Base-by-base conservation (phyloP, 1,140 invertebrate genomes). In the Brachionus plicatilis region DNA sequence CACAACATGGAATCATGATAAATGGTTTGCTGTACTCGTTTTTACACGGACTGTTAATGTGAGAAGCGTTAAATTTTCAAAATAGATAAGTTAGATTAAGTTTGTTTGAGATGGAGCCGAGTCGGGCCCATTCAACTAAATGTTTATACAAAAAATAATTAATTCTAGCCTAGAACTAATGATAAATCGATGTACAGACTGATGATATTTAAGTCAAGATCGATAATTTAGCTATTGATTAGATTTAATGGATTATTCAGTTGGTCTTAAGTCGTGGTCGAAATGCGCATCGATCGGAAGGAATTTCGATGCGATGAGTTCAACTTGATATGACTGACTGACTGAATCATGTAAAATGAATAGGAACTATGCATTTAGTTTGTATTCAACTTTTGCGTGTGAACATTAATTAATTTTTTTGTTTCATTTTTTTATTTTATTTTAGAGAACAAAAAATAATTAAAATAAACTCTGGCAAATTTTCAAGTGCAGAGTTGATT, bases 151-250 rank as follows among this genome's bases (percentile, higher is more conserved):
- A 72, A 72, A 72, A 72, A 72, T 72, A 72, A 72, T 72, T 72
- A 72, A 41, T 72, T 45, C 41, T 14, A 41, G 29, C 33, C 17
- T 72, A 72, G 33, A 68, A 68, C 27, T 33, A 68, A 68, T 72
- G 68, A 72, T 72, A 72, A 72, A 72, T 72, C 37, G 37, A 72
- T 72, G 68, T 43, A 72, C 41, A 72, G 68, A 72, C 68, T 72
- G 68, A 72, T 72, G 68, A 72, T 72, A 72, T 72, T 72, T 72
- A 72, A 72, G 68, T 72, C 68, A 72, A 72, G 68, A 72, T 72
- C 68, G 68, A 72, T 72, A 72, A 72, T 72, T 72, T 72, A 72
- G 33, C 41, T 72, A 72, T 72, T 72, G 68, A 72, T 72, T 72
- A 72, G 68, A 72, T 72, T 72, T 72, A 72, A 72, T 72, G 68